Conservation (phyloP, 1,140 invertebrate species). For the Sinonovacula constricta region DNA sequence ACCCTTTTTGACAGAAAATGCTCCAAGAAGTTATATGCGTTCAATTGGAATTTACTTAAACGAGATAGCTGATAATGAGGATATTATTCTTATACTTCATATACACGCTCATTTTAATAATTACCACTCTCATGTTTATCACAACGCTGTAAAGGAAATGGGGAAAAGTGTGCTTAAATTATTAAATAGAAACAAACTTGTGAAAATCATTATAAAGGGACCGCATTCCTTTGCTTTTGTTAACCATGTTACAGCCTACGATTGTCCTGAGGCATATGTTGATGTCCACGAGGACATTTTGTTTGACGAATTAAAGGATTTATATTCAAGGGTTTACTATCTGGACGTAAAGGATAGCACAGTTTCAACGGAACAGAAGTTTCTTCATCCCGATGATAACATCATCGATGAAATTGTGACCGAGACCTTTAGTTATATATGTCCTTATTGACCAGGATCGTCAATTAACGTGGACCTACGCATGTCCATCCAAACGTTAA, state of each 20-base stretch:
- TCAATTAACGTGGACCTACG: no score
- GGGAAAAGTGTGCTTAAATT: slow-evolving; percentile 2
- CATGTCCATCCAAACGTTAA: no score
- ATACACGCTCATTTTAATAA: slow-evolving; percentile 26
- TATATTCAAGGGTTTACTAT: slow-evolving; percentile 25
- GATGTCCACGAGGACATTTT: slow-evolving; percentile 15
- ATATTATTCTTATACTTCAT: slow-evolving; percentile 16
- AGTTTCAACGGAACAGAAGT: slow-evolving; percentile 28
- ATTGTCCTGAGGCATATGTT: slow-evolving; percentile 35
- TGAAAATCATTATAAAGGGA: slow-evolving; percentile 29
- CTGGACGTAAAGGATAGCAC: slow-evolving; percentile 36
- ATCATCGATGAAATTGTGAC: neutral
- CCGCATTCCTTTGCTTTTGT: slow-evolving; percentile 33
- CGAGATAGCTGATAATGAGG: neutral
- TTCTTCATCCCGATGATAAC: slow-evolving; percentile 25
- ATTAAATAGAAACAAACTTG: slow-evolving; percentile 3
- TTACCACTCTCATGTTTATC: slow-evolving; percentile 30
- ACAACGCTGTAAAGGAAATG: slow-evolving; percentile 15
- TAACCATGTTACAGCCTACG: slow-evolving; percentile 32
- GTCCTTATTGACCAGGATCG: no score
- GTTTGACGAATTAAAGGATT: slow-evolving; percentile 17
- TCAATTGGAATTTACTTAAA: slow-evolving; percentile 16
- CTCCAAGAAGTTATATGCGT: slow-evolving; percentile 24
- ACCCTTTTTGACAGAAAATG: slow-evolving; percentile 33
- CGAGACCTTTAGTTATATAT: slow-evolving; percentile 11